Conservation (phyloP, 2,888 invertebrate genomes). For the Acronicta psi region DNA sequence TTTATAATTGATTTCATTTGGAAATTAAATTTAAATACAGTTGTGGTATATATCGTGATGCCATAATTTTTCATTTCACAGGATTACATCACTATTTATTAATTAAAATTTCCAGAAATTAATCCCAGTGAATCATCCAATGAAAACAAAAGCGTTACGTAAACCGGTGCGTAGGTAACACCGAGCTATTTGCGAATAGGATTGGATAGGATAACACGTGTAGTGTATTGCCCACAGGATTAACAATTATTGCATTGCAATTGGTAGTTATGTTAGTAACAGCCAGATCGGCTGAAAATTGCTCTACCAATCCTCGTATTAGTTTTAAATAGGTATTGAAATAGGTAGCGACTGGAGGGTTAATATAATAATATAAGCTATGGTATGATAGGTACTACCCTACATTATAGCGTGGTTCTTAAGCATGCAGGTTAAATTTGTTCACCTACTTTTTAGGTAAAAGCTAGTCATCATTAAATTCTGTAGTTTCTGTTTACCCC, state of each 20-base stretch:
- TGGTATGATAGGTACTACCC: too few relatives aligned
- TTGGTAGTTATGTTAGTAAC: constrained; percentile 15
- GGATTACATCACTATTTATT: not conserved
- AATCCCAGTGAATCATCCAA: constrained; percentile 10
- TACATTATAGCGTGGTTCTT: too few relatives aligned
- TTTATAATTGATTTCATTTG: too few relatives aligned
- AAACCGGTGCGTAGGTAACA: not conserved
- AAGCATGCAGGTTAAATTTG: too few relatives aligned
- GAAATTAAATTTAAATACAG: not conserved
- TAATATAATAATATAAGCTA: too few relatives aligned
- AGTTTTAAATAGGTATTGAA: too few relatives aligned
- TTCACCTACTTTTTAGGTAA: too few relatives aligned
- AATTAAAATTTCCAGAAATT: not conserved
- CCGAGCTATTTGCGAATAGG: not conserved
- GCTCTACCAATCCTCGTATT: constrained; percentile 5
- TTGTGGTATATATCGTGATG: not conserved
- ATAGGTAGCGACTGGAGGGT: too few relatives aligned
- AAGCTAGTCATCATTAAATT: too few relatives aligned
- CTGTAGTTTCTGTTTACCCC: too few relatives aligned
- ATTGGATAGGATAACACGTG: constrained; percentile 3
- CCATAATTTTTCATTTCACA: not conserved
- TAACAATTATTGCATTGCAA: constrained; percentile 11
- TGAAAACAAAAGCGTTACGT: constrained; percentile 16
- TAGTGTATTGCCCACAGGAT: constrained; percentile 10
- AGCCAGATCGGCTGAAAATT: constrained; percentile 25